Conservation (phyloP, 2,888 invertebrate species). For the Eupithecia subumbrata region DNA sequence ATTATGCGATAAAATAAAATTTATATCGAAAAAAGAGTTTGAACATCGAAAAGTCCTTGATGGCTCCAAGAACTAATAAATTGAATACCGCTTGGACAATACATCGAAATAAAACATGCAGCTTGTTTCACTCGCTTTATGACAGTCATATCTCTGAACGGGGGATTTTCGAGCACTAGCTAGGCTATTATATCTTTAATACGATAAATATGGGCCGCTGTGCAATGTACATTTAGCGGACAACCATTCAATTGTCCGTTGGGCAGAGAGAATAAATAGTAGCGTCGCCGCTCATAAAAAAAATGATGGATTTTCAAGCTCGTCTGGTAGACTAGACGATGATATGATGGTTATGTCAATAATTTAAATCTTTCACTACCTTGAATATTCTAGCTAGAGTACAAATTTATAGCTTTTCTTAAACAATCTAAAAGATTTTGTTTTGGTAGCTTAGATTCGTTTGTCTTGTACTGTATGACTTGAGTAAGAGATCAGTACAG, state of each 20-base stretch:
- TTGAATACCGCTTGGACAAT: constrained; percentile 53
- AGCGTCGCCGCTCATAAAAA: background rate
- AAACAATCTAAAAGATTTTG: background rate
- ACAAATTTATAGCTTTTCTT: background rate
- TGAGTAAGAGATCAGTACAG: too few relatives aligned
- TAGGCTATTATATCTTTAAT: constrained; percentile 7
- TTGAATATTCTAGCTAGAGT: background rate
- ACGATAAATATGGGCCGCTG: constrained; percentile 11
- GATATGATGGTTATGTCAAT: too few relatives aligned
- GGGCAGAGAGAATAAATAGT: background rate
- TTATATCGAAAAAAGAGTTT: constrained; percentile 50
- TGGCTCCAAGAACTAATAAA: constrained; percentile 51
- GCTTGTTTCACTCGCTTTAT: constrained; percentile 57
- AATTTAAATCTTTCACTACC: background rate
- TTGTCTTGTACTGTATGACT: too few relatives aligned
- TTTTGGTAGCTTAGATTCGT: background rate
- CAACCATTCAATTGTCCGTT: background rate
- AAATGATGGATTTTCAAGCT: background rate
- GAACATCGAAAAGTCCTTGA: constrained; percentile 39
- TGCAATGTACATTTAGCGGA: background rate
- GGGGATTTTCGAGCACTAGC: constrained; percentile 33
- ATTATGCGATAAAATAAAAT: constrained; percentile 43
- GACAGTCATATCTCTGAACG: constrained; percentile 56
- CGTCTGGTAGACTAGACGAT: too few relatives aligned
- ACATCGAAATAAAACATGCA: constrained; percentile 46